A percentile compares a stretch with the other conserved stretches of the same genome.
phyloP scores from a whole-genome alignment of 2,113 vertebrate species.

The Otolemur garnettii region DNA sequence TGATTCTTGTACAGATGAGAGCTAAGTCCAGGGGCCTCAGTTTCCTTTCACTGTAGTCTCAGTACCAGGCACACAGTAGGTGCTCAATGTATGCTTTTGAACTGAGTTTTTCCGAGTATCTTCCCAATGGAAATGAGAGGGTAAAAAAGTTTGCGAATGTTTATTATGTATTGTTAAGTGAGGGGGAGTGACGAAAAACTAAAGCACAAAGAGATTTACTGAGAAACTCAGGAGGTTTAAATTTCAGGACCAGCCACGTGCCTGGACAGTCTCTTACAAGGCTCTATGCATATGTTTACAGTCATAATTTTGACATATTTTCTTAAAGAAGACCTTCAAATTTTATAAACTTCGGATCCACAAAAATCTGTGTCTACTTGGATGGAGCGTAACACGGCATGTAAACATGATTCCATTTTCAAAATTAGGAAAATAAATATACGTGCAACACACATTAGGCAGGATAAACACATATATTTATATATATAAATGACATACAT shows the following conservation, averaged over 20 bases:
- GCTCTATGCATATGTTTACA: not conserved
- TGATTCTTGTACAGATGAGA: not conserved
- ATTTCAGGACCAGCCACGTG: not conserved
- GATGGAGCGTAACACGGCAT: not conserved
- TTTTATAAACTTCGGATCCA: conserved; percentile 36
- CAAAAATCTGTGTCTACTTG: not conserved
- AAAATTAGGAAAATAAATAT: conserved; percentile 3
- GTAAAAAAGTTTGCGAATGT: not conserved
- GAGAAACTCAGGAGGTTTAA: not conserved
- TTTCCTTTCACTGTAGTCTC: not conserved
- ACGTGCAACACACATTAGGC: not conserved
- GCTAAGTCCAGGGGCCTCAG: not conserved
- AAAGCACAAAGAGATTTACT: not conserved
- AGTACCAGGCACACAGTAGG: not conserved
- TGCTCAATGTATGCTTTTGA: not conserved
- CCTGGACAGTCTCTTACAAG: not conserved
- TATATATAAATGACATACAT: too few species aligned
- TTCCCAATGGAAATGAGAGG: not conserved
- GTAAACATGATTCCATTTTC: not conserved
- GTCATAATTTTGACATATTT: conserved; percentile 23
- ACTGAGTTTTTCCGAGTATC: not conserved
- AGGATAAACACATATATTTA: too few species aligned
- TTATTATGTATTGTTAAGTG: not conserved
- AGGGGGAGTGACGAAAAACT: not conserved
- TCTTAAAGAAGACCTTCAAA: not conserved